Evolutionary conservation across 2,888 invertebrate species (phyloP), one percentile per base, ranked within the genome.

Genomic region (Octonoba sinensis): DNA sequence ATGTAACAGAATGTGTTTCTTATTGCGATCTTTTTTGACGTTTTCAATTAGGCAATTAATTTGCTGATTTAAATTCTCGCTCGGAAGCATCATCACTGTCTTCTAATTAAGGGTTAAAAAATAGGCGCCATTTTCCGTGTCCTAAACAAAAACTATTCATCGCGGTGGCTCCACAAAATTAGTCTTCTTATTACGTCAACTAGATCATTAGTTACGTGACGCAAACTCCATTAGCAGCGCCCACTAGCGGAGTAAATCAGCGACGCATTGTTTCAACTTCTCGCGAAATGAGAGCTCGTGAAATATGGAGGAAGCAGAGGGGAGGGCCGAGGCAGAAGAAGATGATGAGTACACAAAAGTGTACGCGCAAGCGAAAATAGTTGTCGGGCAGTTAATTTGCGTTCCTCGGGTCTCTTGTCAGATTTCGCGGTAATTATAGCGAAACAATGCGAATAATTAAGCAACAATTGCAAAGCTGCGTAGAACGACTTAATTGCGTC

Each of bases 161-260:
- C 66, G 27, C 44, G 15, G 56, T 66, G 51, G 60, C 66, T 67
- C 59, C 67, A 24, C 56, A 65, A 79, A 79, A 79, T 79, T 79
- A 79, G 78, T 79, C 78, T 79, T 79, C 78, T 79, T 79, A 79
- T 71, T 71, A 72, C 72, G 78, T 79, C 78, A 79, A 72, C 78
- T 70, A 72, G 72, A 72, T 79, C 78, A 79, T 79, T 79, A 79
- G 78, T 79, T 79, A 79, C 67, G 66, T 79, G 72, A 67, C 67
- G 59, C 59, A 72, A 79, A 47, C 67, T 72, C 72, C 72, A 66
- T 72, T 72, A 72, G 67, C 66, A 51, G 76, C 76, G 74, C 74
- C 74, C 59, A 67, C 74, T 71, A 65, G 64, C 46, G 77, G 71
- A 70, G 16, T 18, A 66, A 71, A 78, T 65, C 65, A 71, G 77